Evolutionary conservation across 1,140 invertebrate genomes (phyloP).

Genomic region (Hycleus phaleratus): DNA sequence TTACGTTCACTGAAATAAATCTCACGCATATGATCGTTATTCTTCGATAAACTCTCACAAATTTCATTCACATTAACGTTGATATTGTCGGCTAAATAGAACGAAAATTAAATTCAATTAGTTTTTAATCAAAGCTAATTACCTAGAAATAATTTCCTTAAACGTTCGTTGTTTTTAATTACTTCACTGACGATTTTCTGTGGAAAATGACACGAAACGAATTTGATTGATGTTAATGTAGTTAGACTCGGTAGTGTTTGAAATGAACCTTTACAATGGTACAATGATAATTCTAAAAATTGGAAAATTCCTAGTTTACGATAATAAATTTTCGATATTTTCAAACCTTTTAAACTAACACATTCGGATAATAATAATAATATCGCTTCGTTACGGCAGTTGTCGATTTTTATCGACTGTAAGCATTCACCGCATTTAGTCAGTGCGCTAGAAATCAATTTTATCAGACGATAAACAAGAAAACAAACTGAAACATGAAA

Average conservation of each 20-base stretch:
- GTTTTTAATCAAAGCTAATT: conserved; percentile 1
- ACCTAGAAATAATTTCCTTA: conserved; percentile 22
- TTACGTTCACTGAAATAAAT: conserved; percentile 24
- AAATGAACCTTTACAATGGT: conserved; percentile 25
- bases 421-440: conserved; percentile 24
- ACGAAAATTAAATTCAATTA: background rate
- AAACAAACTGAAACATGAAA: no score
- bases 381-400: conserved; percentile 24
- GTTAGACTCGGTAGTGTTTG: conserved; percentile 15
- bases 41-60: conserved; percentile 22
- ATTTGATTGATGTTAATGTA: conserved; percentile 17
- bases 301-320: no score
- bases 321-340: background rate
- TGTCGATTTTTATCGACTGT: conserved; percentile 22
- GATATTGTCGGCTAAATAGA: conserved; percentile 21
- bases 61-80: conserved; percentile 26
- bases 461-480: no score
- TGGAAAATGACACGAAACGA: conserved; percentile 21
- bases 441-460: conserved; percentile 16
- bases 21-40: conserved; percentile 19
- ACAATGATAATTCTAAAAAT: conserved; percentile 19
- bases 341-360: conserved; percentile 20
- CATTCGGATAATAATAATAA: conserved; percentile 20
- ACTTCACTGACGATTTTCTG: conserved; percentile 20
- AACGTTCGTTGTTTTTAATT: conserved; percentile 17